Evolutionary conservation across 2,113 vertebrate species (phyloP).

Genomic region (Acrocephalus kingi): DNA sequence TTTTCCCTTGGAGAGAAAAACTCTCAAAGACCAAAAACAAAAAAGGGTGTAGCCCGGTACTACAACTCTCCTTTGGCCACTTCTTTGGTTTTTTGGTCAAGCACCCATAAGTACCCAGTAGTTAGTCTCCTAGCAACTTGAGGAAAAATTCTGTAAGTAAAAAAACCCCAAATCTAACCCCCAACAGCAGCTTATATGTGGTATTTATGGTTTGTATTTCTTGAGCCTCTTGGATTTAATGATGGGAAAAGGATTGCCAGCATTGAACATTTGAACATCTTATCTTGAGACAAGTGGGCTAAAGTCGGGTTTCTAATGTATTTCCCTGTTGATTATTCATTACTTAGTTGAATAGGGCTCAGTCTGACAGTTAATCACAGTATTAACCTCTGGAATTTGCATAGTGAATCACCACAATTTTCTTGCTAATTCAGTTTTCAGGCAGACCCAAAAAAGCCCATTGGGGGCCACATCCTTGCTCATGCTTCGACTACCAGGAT

Average conservation of each 20-base stretch:
- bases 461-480: conserved; percentile 96
- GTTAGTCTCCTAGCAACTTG: no score
- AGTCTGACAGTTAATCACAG: neutral
- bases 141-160: no score
- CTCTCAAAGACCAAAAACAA: no score
- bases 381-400: neutral
- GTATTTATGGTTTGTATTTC: neutral
- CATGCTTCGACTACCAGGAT: conserved; percentile 97
- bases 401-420: conserved; percentile 12
- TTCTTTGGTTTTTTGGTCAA: no score
- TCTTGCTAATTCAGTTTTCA: conserved; percentile 85
- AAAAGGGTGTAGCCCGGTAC: no score
- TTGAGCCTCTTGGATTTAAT: neutral
- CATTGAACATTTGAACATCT: neutral
- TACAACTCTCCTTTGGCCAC: no score
- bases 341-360: neutral
- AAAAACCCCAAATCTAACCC: no score
- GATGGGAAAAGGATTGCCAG: neutral
- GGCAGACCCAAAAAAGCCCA: conserved; percentile 96
- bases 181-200: neutral
- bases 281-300: neutral
- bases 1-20: no score
- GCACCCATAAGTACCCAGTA: no score
- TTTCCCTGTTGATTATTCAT: neutral
- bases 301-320: neutral